A percentile compares a stretch with the other conserved stretches of the same genome.
These are phyloP conservation scores for Amphipoea oculea DNA, from an alignment of 2,888 invertebrate genomes.

Conservation along the genomic window DNA sequence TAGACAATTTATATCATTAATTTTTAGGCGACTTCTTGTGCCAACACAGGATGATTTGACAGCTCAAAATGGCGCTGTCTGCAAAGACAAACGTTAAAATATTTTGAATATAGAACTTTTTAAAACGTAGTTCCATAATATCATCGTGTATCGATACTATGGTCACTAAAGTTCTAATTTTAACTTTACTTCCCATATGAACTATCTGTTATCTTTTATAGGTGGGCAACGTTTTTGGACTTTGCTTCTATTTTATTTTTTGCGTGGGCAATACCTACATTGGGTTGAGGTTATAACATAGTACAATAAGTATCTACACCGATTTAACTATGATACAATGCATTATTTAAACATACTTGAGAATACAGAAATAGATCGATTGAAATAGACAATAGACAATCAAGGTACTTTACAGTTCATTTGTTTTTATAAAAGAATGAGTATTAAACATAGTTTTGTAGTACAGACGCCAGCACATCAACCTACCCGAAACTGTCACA, in stretches of 20 bases:
- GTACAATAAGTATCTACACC: background rate
- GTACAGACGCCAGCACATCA: no score
- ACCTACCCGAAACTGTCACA: no score
- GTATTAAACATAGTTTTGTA: background rate
- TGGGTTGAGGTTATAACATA: conserved; percentile 10
- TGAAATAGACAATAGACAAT: conserved; percentile 30
- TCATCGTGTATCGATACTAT: no score
- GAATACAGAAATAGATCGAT: conserved; percentile 27
- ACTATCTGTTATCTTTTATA: conserved; percentile 16
- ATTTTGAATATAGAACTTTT: background rate
- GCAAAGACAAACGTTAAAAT: conserved; percentile 1
- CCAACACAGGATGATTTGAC: conserved; percentile 25
- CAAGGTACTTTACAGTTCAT: conserved; percentile 8
- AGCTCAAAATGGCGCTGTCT: conserved; percentile 7
- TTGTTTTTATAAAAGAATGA: background rate
- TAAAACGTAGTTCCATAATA: no score
- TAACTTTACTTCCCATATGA: conserved; percentile 28
- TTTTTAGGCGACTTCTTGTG: conserved; percentile 17
- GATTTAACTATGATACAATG: conserved; percentile 15
- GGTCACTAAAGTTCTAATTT: background rate
- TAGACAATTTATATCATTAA: conserved; percentile 21
- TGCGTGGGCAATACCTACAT: conserved; percentile 44
- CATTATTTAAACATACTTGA: conserved; percentile 30
- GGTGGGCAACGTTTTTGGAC: conserved; percentile 46
- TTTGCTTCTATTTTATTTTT: conserved; percentile 35